Base-by-base conservation (phyloP, 2,113 vertebrate genomes). In the Grantiella picta region DNA sequence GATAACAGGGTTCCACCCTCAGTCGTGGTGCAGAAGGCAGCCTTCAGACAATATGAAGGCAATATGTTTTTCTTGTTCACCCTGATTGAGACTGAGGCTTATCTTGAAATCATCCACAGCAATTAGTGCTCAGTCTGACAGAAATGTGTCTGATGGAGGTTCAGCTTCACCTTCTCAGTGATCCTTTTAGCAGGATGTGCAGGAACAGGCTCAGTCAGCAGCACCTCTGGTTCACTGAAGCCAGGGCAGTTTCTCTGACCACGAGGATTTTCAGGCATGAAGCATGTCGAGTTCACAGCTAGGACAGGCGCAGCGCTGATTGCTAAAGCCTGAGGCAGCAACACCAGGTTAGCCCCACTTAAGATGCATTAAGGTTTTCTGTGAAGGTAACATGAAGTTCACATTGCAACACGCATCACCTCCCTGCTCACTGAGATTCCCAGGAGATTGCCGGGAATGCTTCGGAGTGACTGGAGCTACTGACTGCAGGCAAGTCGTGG, bases 321-420 rank as follows among this genome's bases (percentile, higher is more conserved):
- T 66, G 59, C 68, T 81, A 65, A 50, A 78, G 76, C 88, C 89
- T 42, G 3, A 63, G 90, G 95, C 89, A 63, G 52, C 12, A 50
- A 25, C 86, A 86, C 27, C 38, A 66, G 68, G 63, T 40, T 83
- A 71, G 68, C 38, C 40, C 17, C 83, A 33, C 35, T 63, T 56
- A 11, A 66, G 80, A 86, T 40, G 64, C 72, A 33, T 49, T 93
- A 50, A 57, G 42, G 71, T 53, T 94, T 82, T 16, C 68, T 57
- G 45, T 45, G 82, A 87, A 40, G 94, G 96, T 88, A 52, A 69
- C 36, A 2, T 3, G 35, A 77, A 94, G 75, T 71, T 93, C 92
- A 92, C 79, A 33, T 65, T 72, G 56, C 72, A 42, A 25, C 82
- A 94, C 50, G 6, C 57, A 29, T 69, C 79, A 44, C 47, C n/a